A percentile compares a stretch with the other conserved stretches of the same genome.
These are phyloP conservation scores for Drosophila jambulina DNA, from an alignment of 1,140 invertebrate species.

Conservation along the genomic window DNA sequence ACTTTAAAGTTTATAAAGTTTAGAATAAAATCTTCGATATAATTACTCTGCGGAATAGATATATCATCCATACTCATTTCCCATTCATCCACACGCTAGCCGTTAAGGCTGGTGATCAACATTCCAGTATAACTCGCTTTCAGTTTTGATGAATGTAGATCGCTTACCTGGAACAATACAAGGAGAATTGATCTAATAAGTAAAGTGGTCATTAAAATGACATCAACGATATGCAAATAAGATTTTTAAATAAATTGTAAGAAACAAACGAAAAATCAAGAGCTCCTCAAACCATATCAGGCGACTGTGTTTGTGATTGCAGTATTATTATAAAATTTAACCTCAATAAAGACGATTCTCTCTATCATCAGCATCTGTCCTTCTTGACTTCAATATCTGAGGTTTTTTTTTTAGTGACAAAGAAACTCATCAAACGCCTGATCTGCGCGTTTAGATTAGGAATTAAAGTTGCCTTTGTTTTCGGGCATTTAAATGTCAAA, in stretches of 20 bases:
- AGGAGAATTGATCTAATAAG: slow-evolving; percentile 42
- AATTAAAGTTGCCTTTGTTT: slow-evolving; percentile 44
- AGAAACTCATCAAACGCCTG: slow-evolving; percentile 26
- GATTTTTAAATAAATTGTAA: background rate
- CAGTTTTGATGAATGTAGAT: slow-evolving; percentile 45
- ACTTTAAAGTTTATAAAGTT: too few relatives aligned
- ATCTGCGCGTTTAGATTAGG: slow-evolving; percentile 38
- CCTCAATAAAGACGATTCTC: slow-evolving; percentile 10
- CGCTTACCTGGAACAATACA: slow-evolving; percentile 47
- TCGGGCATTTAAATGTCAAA: slow-evolving; percentile 26
- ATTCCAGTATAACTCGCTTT: slow-evolving; percentile 24
- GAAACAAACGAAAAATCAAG: slow-evolving; percentile 8
- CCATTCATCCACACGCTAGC: slow-evolving; percentile 6
- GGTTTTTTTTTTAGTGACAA: slow-evolving; percentile 13
- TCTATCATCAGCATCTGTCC: slow-evolving; percentile 28
- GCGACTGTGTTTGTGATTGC: background rate
- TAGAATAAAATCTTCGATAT: background rate
- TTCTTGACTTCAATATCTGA: slow-evolving; percentile 17
- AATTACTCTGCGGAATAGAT: background rate
- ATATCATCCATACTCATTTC: slow-evolving; percentile 1
- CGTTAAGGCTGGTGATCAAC: background rate
- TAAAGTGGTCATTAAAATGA: slow-evolving; percentile 35
- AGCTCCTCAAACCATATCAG: background rate
- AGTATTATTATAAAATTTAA: slow-evolving; percentile 11
- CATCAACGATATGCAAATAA: slow-evolving; percentile 27